These are phyloP conservation scores for Bryconaethiops microstoma DNA, from an alignment of 2,797 vertebrate species.

Conservation along the genomic window DNA sequence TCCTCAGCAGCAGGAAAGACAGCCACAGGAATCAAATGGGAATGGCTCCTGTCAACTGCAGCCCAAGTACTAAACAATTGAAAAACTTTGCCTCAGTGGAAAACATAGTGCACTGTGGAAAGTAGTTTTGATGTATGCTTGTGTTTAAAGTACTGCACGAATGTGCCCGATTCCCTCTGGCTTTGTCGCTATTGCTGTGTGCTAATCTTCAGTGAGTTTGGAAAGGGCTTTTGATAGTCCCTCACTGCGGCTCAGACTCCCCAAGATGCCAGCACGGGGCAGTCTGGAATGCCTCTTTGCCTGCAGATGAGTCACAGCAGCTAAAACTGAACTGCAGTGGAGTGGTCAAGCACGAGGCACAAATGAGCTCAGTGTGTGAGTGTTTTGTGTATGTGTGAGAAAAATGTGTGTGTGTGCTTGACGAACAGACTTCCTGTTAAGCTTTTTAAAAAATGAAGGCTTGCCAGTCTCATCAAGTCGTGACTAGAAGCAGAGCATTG, in stretches of 20 bases:
- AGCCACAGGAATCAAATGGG: slow-evolving; percentile 64
- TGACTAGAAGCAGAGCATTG: slow-evolving; percentile 26
- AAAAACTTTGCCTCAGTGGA: slow-evolving; percentile 70
- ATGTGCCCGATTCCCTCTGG: slow-evolving; percentile 5
- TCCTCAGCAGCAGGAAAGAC: slow-evolving; percentile 62
- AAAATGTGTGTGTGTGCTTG: slow-evolving; percentile 57
- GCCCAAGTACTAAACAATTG: slow-evolving; percentile 55
- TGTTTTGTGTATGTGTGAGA: slow-evolving; percentile 35
- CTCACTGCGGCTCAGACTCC: slow-evolving; percentile 65
- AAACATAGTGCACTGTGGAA: slow-evolving; percentile 67
- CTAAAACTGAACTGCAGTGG: slow-evolving; percentile 65
- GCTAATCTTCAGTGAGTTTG: slow-evolving; percentile 59
- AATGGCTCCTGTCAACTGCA: slow-evolving; percentile 70
- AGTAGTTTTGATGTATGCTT: slow-evolving; percentile 44
- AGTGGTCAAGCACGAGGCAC: slow-evolving; percentile 61
- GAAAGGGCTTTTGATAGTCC: slow-evolving; percentile 64
- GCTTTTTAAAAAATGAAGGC: slow-evolving; percentile 32
- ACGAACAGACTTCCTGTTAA: slow-evolving; percentile 42
- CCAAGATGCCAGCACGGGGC: slow-evolving; percentile 63
- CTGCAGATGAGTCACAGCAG: slow-evolving; percentile 74
- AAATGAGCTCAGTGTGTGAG: slow-evolving; percentile 61
- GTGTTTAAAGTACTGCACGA: slow-evolving; percentile 25
- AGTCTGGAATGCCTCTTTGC: slow-evolving; percentile 65
- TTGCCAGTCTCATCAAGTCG: slow-evolving; percentile 35
- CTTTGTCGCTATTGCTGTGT: background rate